Conservation (phyloP, 2,888 invertebrate genomes). For the Athripsodes cinereus region DNA sequence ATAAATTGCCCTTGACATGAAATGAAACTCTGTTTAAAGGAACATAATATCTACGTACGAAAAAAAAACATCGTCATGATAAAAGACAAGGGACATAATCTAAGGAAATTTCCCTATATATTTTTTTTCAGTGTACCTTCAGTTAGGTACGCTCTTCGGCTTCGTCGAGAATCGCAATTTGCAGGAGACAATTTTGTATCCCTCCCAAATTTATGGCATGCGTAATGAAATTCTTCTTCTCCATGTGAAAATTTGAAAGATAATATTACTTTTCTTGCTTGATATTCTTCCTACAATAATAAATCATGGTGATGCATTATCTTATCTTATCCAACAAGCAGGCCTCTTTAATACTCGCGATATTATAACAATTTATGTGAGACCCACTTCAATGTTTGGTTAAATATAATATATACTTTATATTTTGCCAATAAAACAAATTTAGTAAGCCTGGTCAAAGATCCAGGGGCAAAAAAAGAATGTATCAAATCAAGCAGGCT, state of each 20-base stretch:
- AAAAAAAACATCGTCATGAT: no score
- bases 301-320: no score
- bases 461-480: no score
- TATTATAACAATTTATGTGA: no score
- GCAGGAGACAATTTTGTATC: background rate
- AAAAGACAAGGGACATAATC: background rate
- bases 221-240: background rate
- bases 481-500: no score
- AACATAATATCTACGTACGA: background rate
- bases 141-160: background rate
- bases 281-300: background rate
- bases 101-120: background rate
- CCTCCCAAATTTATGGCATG: background rate
- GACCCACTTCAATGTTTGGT: no score
- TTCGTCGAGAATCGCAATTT: background rate
- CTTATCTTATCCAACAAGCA: no score
- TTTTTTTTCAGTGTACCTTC: background rate
- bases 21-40: background rate
- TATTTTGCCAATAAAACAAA: no score
- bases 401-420: no score
- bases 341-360: no score
- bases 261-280: background rate
- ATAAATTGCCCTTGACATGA: background rate
- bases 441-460: no score
- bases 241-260: background rate